phyloP scores from a whole-genome alignment of 1,140 invertebrate species.

The Halyomorpha halys region DNA sequence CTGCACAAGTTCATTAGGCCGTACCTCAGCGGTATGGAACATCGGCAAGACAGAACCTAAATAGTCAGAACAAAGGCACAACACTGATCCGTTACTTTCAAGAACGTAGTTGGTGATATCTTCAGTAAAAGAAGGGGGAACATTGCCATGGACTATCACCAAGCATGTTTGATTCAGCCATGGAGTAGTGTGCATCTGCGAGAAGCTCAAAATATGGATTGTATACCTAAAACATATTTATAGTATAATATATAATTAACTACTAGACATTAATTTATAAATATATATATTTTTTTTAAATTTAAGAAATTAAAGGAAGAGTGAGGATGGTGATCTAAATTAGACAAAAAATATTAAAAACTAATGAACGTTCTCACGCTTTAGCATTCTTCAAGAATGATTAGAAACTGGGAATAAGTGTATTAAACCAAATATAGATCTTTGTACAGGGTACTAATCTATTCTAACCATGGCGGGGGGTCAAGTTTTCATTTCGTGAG shows the following conservation, averaged over 20 bases:
- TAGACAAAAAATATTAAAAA: no score
- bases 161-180: conserved; percentile 64
- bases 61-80: conserved; percentile 73
- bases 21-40: conserved; percentile 70
- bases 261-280: no score
- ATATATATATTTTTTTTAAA: no score
- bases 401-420: no score
- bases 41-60: conserved; percentile 62
- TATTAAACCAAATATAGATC: no score
- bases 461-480: no score
- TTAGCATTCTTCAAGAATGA: no score
- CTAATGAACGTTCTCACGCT: no score
- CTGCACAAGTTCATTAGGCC: conserved; percentile 68
- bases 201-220: conserved; percentile 56
- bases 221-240: conserved; percentile 49
- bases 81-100: conserved; percentile 54
- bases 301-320: no score
- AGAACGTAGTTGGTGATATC: conserved; percentile 62
- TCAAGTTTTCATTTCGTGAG: no score
- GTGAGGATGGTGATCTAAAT: no score
- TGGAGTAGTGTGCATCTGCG: conserved; percentile 47
- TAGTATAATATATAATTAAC: conserved; percentile 13
- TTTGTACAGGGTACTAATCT: no score
- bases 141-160: conserved; percentile 65
- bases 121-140: conserved; percentile 50